These are phyloP conservation scores for Strigamia crassipes DNA, from an alignment of 2,888 invertebrate species.

Conservation along the genomic window DNA sequence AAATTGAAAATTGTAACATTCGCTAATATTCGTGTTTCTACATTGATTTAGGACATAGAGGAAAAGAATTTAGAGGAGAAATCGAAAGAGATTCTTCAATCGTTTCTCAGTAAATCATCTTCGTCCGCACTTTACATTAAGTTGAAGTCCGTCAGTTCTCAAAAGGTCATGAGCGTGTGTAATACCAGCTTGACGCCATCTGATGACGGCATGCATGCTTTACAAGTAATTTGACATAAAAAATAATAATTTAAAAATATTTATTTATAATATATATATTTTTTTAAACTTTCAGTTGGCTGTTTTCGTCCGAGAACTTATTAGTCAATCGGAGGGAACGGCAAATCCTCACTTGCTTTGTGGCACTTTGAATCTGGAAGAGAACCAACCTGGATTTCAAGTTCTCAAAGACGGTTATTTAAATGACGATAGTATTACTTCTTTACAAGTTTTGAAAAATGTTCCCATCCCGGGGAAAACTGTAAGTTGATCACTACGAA, in stretches of 20 bases:
- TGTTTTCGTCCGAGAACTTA: constrained; percentile 50
- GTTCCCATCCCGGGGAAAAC: constrained; percentile 51
- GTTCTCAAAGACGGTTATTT: constrained; percentile 52
- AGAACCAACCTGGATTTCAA: constrained; percentile 51
- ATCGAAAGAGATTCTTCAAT: constrained; percentile 47
- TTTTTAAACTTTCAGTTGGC: constrained; percentile 48
- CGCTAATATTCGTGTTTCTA: too few relatives aligned
- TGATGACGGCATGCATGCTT: constrained; percentile 50
- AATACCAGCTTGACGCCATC: constrained; percentile 50
- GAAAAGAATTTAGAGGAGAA: constrained; percentile 46
- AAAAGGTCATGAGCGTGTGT: constrained; percentile 49
- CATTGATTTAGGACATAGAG: constrained; percentile 49
- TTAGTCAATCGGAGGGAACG: constrained; percentile 50
- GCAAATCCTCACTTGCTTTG: constrained; percentile 51
- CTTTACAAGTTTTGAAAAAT: constrained; percentile 51
- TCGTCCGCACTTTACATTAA: constrained; percentile 48
- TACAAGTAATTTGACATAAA: constrained; percentile 48
- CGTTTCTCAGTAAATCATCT: constrained; percentile 48
- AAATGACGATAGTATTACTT: constrained; percentile 52
- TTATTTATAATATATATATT: too few relatives aligned
- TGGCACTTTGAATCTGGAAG: constrained; percentile 51
- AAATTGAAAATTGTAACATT: too few relatives aligned
- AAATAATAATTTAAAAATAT: too few relatives aligned
- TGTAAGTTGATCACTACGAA: constrained; percentile 46
- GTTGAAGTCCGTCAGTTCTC: constrained; percentile 47